A percentile compares a stretch with the other conserved stretches of the same genome.
Evolutionary conservation across 2,797 vertebrate species (phyloP).

Genomic region (Delichon dasypus): DNA sequence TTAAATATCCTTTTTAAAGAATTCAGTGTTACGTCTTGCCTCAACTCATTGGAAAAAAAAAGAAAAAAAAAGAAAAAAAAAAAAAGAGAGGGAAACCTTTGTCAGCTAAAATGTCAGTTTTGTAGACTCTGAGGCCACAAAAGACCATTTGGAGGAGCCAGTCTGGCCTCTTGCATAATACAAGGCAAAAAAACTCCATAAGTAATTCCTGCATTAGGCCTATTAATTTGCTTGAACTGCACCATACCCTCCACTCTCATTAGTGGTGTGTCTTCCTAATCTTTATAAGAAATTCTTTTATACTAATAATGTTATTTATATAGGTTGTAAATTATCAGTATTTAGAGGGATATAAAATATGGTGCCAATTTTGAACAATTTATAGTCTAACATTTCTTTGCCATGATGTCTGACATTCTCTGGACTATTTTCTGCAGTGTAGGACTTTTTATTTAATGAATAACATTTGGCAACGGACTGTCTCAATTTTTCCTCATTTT

Average conservation of each 20-base stretch:
- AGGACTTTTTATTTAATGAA: conserved; percentile 28
- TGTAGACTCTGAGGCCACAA: background rate
- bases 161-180: background rate
- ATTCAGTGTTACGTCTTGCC: background rate
- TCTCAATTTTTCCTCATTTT: background rate
- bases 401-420: background rate
- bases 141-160: background rate
- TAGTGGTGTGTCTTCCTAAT: background rate
- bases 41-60: background rate
- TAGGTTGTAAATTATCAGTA: background rate
- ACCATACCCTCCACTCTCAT: background rate
- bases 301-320: background rate
- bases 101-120: background rate
- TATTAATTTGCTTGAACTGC: background rate
- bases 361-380: background rate
- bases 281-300: conserved; percentile 1
- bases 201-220: background rate
- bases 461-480: background rate
- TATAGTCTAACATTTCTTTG: background rate
- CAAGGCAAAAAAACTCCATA: background rate
- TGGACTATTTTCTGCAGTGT: conserved; percentile 1
- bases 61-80: fast-evolving
- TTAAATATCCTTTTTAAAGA: background rate
- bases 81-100: background rate
- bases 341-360: background rate